Evolutionary conservation across 2,113 vertebrate species (phyloP).

Genomic region (Psettodes erumei): DNA sequence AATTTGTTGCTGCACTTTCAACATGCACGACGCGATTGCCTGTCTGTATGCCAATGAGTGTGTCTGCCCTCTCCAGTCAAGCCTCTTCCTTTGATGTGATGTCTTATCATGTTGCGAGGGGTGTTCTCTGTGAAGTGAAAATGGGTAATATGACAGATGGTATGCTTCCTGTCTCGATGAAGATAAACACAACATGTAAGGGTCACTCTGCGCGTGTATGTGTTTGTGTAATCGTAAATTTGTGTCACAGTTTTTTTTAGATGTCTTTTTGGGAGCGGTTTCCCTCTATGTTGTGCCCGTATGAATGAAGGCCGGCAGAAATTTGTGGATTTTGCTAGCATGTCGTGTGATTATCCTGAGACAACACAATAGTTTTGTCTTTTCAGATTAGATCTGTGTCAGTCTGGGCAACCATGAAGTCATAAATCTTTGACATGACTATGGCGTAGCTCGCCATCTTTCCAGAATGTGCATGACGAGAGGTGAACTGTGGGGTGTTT

Average conservation of each 20-base stretch:
- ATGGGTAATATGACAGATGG: conserved; percentile 65
- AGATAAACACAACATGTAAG: conserved; percentile 42
- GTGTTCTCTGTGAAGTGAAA: conserved; percentile 43
- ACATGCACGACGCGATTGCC: conserved; percentile 55
- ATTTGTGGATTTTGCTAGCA: conserved; percentile 18
- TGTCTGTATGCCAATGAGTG: conserved; percentile 56
- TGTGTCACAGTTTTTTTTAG: neutral
- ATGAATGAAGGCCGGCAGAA: neutral
- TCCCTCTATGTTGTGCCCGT: conserved; percentile 10
- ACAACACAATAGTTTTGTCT: neutral
- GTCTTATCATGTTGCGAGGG: conserved; percentile 57
- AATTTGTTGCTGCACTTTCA: conserved; percentile 68
- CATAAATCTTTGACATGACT: neutral
- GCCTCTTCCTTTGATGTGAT: conserved; percentile 63
- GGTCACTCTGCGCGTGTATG: neutral
- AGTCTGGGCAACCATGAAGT: neutral
- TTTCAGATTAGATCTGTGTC: neutral
- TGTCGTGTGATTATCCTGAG: neutral
- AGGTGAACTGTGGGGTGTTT: neutral
- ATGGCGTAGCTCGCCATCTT: neutral
- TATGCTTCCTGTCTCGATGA: conserved; percentile 29
- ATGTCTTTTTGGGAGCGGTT: conserved; percentile 36
- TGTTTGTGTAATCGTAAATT: conserved; percentile 10
- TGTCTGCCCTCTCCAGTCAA: conserved; percentile 51
- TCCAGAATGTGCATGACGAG: neutral